phyloP scores from a whole-genome alignment of 2,888 invertebrate species.

The Watsonalla cultraria region DNA sequence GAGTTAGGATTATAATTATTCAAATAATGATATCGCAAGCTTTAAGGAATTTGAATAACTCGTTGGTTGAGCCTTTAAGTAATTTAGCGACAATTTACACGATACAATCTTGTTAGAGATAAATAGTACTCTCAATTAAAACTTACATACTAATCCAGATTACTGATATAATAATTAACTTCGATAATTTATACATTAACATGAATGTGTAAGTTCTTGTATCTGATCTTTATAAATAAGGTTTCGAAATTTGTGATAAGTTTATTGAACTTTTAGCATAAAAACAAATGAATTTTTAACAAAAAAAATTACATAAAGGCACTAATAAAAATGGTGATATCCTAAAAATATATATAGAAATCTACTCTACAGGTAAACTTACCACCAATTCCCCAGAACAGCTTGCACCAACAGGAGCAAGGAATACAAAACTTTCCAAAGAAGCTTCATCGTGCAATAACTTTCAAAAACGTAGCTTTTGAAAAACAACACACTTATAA shows the following conservation, averaged over 20 bases:
- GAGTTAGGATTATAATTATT: not conserved
- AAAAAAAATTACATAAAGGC: too few relatives aligned
- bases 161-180: too few relatives aligned
- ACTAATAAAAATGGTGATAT: too few relatives aligned
- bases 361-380: constrained; percentile 36
- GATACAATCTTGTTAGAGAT: not conserved
- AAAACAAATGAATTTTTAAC: too few relatives aligned
- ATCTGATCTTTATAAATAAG: not conserved
- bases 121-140: not conserved
- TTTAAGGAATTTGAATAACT: constrained; percentile 2
- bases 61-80: not conserved
- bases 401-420: constrained; percentile 56
- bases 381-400: constrained; percentile 70
- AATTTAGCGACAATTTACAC: not conserved
- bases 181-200: too few relatives aligned
- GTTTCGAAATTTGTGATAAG: not conserved
- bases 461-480: constrained; percentile 18
- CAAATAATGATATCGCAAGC: not conserved
- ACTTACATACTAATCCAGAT: not conserved
- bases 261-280: not conserved
- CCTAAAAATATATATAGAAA: not conserved
- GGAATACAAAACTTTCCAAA: constrained; percentile 62
- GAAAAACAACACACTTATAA: constrained; percentile 18
- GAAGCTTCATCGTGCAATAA: constrained; percentile 59
- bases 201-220: too few relatives aligned